phyloP scores from a whole-genome alignment of 1,140 invertebrate genomes.

The Drosophila equinoxialis region DNA sequence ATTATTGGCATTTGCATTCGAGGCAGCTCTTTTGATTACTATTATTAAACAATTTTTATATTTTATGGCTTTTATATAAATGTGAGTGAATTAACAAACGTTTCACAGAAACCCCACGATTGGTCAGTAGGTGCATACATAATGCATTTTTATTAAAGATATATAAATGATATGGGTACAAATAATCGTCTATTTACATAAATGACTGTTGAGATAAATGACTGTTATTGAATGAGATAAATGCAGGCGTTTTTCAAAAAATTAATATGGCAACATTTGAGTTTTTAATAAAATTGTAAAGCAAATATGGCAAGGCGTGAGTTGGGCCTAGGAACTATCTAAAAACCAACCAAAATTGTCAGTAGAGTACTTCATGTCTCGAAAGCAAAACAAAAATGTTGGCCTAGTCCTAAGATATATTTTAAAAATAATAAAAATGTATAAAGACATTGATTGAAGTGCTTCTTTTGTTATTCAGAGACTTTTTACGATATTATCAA shows the following conservation, averaged over 20 bases:
- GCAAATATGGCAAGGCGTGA: neutral
- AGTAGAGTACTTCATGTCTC: no score
- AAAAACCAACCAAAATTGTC: neutral
- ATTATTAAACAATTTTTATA: conserved; percentile 31
- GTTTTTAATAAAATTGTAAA: neutral
- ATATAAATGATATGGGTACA: neutral
- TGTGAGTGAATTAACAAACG: conserved; percentile 9
- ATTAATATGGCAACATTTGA: neutral
- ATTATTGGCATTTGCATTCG: conserved; percentile 39
- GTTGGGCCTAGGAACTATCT: neutral
- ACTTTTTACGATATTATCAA: neutral
- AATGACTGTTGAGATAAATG: neutral
- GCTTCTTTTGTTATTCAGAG: neutral
- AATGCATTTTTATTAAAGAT: conserved; percentile 4
- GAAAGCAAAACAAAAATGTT: no score
- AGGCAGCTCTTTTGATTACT: conserved; percentile 27
- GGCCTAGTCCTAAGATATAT: no score
- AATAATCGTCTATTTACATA: neutral
- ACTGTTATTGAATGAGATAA: neutral
- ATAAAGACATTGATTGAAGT: neutral
- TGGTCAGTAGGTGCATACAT: neutral
- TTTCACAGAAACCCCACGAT: neutral
- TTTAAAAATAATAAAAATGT: no score
- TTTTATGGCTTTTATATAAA: conserved; percentile 11
- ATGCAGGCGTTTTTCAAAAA: neutral